Conservation (phyloP, 1,140 invertebrate species). For the Mya arenaria region DNA sequence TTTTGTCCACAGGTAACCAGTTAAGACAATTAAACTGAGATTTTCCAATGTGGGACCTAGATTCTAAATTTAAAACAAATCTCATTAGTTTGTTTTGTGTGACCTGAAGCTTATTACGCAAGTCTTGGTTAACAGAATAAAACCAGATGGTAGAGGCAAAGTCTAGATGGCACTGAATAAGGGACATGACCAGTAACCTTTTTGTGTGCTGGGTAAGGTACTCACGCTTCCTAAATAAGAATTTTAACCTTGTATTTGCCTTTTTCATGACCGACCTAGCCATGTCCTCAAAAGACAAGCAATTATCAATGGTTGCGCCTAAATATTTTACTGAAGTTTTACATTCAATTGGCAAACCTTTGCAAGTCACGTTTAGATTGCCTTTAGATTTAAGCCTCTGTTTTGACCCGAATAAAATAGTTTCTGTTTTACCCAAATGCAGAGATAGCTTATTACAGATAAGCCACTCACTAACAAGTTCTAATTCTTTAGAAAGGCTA, state of each 20-base stretch:
- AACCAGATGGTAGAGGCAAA: conserved; percentile 34
- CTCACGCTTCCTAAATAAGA: conserved; percentile 32
- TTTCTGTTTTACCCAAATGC: conserved; percentile 55
- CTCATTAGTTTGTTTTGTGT: conserved; percentile 38
- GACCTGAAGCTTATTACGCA: conserved; percentile 40
- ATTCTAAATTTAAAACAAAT: conserved; percentile 25
- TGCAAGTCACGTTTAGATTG: conserved; percentile 24
- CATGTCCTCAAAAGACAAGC: conserved; percentile 32
- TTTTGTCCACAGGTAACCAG: conserved; percentile 20
- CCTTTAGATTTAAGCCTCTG: background rate
- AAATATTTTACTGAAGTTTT: conserved; percentile 34
- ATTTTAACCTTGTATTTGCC: conserved; percentile 28
- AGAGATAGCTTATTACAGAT: conserved; percentile 49
- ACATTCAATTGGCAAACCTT: conserved; percentile 3
- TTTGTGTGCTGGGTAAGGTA: background rate
- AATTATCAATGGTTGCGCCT: conserved; percentile 10
- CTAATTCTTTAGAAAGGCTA: conserved; percentile 8
- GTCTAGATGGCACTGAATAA: conserved; percentile 37
- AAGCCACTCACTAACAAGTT: conserved; percentile 27
- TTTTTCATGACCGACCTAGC: conserved; percentile 17
- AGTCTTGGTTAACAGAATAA: background rate
- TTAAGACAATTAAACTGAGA: background rate
- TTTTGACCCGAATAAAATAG: conserved; percentile 48
- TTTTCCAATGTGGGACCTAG: conserved; percentile 15
- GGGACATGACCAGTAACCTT: background rate